Base-by-base conservation (phyloP, 2,113 vertebrate species). In the Microtus oregoni region DNA sequence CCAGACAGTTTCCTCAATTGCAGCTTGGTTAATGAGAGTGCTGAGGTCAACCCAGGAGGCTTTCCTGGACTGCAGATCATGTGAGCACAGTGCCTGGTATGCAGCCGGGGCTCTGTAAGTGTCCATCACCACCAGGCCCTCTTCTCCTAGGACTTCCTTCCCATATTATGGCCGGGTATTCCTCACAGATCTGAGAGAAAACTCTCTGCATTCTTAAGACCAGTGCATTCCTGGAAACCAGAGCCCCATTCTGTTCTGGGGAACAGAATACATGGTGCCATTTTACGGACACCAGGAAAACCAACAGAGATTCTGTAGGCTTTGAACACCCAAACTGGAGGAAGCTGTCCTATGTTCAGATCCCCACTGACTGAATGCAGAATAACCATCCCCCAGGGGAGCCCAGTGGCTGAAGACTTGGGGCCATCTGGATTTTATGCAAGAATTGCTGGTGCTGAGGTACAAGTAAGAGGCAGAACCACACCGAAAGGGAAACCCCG, bases 401-500 rank as follows among this genome's bases (percentile, higher is more conserved):
- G 5, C 6, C 4, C n/a, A n/a, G 20, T 2, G 3, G 17, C 32
- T 3, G 15, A 8, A 12, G 35, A 72, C 2, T 0, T 7, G 44
- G 1, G 12, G 28, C 1, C 12, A 4, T 19, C 38, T 9, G 44
- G n/a, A n/a, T 6, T 8, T 73, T 6, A 83, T 2, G 7, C 32
- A n/a, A 14, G 50, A n/a, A 13, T 41, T 20, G 63, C 38, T 35
- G 5, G 47, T 72, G 70, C 70, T 41, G 20, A 8, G 28, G 55
- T 1, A 6, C 22, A 8, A 47, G 55, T 3, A 6, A 61, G 5
- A 61, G 38, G 88, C 83, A 2, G 90, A 92, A 55, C 78, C 78
- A 0, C 5, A 22, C 81, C 76, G 61, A 93, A 92, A 95, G 26
- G 38, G 96, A 98, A 96, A 93, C 61, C 92, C 94, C 95, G 76